A percentile compares a stretch with the other conserved stretches of the same genome.
These are phyloP conservation scores for Myocastor coypus DNA, from an alignment of 2,113 vertebrate genomes.

Conservation along the genomic window DNA sequence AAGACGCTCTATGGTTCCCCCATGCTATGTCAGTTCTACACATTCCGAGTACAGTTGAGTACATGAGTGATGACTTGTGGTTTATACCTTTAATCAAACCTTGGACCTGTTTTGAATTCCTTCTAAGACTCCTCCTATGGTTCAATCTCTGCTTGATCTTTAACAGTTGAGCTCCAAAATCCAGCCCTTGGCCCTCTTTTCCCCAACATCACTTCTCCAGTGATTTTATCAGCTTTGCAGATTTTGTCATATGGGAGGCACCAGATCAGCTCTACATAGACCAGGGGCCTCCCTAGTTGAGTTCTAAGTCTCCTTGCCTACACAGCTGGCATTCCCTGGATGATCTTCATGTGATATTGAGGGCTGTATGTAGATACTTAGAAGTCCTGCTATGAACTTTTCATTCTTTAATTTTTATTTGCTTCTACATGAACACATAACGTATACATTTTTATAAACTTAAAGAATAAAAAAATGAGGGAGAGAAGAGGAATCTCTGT, in stretches of 20 bases:
- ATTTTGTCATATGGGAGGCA: background rate
- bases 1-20: background rate
- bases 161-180: background rate
- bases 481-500: background rate
- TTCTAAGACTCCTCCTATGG: background rate
- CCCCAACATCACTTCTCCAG: background rate
- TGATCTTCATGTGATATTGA: background rate
- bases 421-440: background rate
- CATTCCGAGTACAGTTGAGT: background rate
- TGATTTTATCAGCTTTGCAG: background rate
- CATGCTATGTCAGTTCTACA: background rate
- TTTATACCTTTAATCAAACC: background rate
- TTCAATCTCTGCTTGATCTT: background rate
- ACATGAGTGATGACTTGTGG: background rate
- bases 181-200: background rate
- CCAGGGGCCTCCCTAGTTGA: background rate
- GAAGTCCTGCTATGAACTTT: background rate
- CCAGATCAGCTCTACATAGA: background rate
- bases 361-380: background rate
- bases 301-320: background rate
- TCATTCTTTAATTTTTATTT: slow-evolving; percentile 4
- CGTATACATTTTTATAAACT: background rate
- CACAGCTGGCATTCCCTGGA: background rate
- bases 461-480: background rate
- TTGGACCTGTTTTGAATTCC: background rate